Percentiles rank a stretch among this genome's conserved stretches.
Conservation (phyloP, 30 jellyfish, hydroid and myxozoan species). For the Morbakka virulenta region DNA sequence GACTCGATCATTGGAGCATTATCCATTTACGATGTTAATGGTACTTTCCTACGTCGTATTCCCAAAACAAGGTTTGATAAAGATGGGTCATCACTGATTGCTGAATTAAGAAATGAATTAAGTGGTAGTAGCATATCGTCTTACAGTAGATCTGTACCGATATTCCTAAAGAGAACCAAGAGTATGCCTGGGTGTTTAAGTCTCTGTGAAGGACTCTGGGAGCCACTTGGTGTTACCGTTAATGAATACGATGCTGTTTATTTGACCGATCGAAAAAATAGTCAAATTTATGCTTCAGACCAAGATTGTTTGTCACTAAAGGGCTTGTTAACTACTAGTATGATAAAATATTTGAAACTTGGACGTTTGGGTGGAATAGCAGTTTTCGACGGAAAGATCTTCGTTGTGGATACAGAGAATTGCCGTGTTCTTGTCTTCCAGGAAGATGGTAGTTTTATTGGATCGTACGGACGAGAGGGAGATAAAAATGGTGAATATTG, state of each 20-base stretch:
- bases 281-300: neutral
- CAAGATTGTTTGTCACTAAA: neutral
- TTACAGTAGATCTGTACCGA: neutral
- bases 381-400: neutral
- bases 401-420: neutral
- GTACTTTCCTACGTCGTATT: neutral
- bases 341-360: neutral
- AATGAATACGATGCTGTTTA: neutral
- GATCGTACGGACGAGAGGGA: neutral
- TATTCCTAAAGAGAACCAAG: neutral
- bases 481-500: constrained; percentile 15
- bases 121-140: neutral
- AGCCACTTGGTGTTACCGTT: neutral
- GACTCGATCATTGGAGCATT: neutral
- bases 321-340: neutral
- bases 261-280: neutral
- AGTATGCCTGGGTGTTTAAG: neutral
- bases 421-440: neutral
- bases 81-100: neutral
- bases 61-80: neutral
- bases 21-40: neutral
- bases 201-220: neutral
- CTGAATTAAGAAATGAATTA: neutral
- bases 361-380: neutral
- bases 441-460: neutral